Evolutionary conservation across 2,888 invertebrate species (phyloP).

Genomic region (Eumacrocentrus americanus): DNA sequence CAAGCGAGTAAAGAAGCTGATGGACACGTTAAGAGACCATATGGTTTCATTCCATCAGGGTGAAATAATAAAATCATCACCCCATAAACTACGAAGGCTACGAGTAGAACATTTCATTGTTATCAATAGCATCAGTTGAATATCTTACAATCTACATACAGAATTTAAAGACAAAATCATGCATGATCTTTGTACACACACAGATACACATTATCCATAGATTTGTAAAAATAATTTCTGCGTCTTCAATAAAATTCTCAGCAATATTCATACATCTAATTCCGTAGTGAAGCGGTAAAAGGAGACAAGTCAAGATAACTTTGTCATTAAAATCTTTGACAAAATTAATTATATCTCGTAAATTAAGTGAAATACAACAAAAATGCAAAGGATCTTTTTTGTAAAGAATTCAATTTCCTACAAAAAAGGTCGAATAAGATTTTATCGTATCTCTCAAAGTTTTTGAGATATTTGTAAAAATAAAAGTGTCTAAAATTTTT

Average conservation of each 20-base stretch:
- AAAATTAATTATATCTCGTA: too few relatives aligned
- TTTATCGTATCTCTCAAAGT: too few relatives aligned
- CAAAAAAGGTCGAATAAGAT: too few relatives aligned
- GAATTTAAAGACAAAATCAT: background rate
- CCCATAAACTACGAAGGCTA: background rate
- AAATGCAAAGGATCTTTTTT: too few relatives aligned
- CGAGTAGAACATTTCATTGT: background rate
- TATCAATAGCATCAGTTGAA: background rate
- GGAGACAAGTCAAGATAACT: too few relatives aligned
- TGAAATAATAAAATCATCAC: background rate
- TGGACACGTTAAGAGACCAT: conserved; percentile 48
- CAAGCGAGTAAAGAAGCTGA: conserved; percentile 48
- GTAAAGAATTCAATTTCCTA: too few relatives aligned
- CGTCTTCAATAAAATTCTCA: background rate
- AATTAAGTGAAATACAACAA: too few relatives aligned
- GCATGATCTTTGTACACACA: background rate
- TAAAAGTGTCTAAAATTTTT: too few relatives aligned
- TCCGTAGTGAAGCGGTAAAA: too few relatives aligned
- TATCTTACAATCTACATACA: background rate
- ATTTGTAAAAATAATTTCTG: background rate
- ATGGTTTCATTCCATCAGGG: conserved; percentile 8
- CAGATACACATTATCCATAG: background rate
- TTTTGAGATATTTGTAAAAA: too few relatives aligned
- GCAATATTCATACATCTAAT: background rate
- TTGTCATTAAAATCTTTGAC: too few relatives aligned